Percentiles rank a stretch among this genome's conserved stretches.
Evolutionary conservation across 2,888 invertebrate genomes (phyloP).

Genomic region (Pemphredon lugubris): DNA sequence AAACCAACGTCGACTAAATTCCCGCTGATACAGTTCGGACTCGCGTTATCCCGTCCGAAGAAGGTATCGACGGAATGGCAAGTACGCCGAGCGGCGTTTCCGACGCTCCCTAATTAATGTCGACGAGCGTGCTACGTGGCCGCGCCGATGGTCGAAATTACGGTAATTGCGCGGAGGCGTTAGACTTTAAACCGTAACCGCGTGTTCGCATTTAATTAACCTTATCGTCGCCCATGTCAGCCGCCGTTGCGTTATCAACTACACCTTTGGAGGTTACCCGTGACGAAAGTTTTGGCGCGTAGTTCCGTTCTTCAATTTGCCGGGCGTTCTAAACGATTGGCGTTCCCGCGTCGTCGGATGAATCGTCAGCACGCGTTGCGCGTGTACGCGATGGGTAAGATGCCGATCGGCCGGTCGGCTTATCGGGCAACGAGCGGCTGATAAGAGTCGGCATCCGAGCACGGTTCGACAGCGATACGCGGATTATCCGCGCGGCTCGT

Average conservation of each 20-base stretch:
- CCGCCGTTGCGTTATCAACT: too few relatives aligned
- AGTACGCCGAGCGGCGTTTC: too few relatives aligned
- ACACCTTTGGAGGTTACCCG: background rate
- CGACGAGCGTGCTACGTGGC: too few relatives aligned
- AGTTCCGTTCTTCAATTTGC: background rate
- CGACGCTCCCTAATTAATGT: too few relatives aligned
- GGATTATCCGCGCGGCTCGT: conserved; percentile 61
- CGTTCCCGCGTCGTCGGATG: too few relatives aligned
- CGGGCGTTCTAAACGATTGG: too few relatives aligned
- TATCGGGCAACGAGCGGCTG: conserved; percentile 56
- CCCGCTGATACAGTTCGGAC: too few relatives aligned
- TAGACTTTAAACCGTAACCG: too few relatives aligned
- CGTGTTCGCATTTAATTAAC: background rate
- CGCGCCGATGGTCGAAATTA: too few relatives aligned
- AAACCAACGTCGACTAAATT: too few relatives aligned
- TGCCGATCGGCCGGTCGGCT: conserved; percentile 58
- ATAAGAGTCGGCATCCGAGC: conserved; percentile 57
- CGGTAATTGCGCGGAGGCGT: background rate
- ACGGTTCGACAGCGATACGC: conserved; percentile 50
- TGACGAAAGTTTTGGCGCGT: conserved; percentile 29
- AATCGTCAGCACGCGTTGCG: conserved; percentile 46
- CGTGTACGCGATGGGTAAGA: conserved; percentile 64
- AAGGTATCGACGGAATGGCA: too few relatives aligned
- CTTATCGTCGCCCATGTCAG: background rate
- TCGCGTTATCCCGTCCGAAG: too few relatives aligned